Conservation (phyloP, 2,797 vertebrate species). For the Esox masquinongy region DNA sequence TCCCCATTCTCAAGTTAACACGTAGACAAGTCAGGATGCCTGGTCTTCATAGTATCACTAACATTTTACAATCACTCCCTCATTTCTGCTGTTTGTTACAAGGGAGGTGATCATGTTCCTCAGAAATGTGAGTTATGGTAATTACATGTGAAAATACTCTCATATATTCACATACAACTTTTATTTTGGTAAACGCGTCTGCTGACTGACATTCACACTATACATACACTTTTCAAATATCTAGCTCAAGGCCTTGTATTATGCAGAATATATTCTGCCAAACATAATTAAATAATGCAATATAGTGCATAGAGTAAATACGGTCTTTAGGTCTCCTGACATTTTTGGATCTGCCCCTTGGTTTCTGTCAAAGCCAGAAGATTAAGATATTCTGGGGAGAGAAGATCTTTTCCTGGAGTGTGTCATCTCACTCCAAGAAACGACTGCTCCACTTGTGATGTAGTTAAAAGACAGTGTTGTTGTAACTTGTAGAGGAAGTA, state of each 20-base stretch:
- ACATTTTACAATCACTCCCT: background rate
- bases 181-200: background rate
- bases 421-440: slow-evolving; percentile 46
- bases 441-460: slow-evolving; percentile 44
- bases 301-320: slow-evolving; percentile 3
- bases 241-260: background rate
- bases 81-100: background rate
- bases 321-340: slow-evolving; percentile 31
- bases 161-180: background rate
- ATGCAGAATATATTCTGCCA: background rate
- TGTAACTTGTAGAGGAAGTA: slow-evolving; percentile 29
- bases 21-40: background rate
- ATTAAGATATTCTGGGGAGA: slow-evolving; percentile 50
- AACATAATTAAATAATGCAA: background rate
- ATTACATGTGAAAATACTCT: background rate
- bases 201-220: background rate
- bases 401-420: slow-evolving; percentile 58
- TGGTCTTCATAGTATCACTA: background rate
- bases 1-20: slow-evolving; percentile 20
- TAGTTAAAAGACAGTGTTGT: slow-evolving; percentile 55
- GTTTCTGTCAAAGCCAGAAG: slow-evolving; percentile 52
- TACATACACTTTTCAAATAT: background rate
- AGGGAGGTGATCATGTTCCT: background rate
- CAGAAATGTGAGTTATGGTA: background rate
- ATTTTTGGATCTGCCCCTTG: slow-evolving; percentile 46